Percentiles rank a stretch among this genome's conserved stretches.
These are phyloP conservation scores for Anoplolepis gracilipes DNA, from an alignment of 1,140 invertebrate genomes.

Conservation along the genomic window DNA sequence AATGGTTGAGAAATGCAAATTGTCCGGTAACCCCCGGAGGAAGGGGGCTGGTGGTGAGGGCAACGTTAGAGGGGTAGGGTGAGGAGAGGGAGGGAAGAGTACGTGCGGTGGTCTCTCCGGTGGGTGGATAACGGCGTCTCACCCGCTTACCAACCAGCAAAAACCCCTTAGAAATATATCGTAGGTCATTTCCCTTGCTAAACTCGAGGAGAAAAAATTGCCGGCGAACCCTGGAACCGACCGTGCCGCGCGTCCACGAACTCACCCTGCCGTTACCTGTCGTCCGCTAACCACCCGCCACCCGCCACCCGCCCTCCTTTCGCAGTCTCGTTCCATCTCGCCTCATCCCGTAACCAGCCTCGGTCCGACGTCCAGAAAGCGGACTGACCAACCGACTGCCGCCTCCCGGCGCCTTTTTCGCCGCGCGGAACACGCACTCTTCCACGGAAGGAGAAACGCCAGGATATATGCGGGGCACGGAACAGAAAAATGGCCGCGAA, in stretches of 20 bases:
- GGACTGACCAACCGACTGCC: constrained; percentile 67
- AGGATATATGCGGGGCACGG: constrained; percentile 69
- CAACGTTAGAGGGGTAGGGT: not conserved
- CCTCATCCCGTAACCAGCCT: constrained; percentile 49
- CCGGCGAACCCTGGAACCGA: constrained; percentile 73
- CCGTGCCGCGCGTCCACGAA: constrained; percentile 65
- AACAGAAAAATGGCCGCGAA: constrained; percentile 75
- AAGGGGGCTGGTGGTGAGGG: constrained; percentile 12
- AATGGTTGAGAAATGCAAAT: constrained; percentile 85
- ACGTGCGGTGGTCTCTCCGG: constrained; percentile 50
- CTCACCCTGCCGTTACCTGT: constrained; percentile 43
- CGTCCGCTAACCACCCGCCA: constrained; percentile 18
- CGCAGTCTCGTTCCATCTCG: constrained; percentile 50
- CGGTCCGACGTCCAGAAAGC: constrained; percentile 64
- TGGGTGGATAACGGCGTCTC: constrained; percentile 78
- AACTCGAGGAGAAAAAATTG: constrained; percentile 81
- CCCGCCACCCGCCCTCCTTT: not conserved
- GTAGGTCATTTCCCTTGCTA: constrained; percentile 84
- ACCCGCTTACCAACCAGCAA: constrained; percentile 75
- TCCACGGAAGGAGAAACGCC: constrained; percentile 67
- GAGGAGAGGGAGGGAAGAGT: constrained; percentile 5
- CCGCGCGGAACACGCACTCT: constrained; percentile 65
- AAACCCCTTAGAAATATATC: constrained; percentile 84
- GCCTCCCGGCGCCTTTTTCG: constrained; percentile 72
- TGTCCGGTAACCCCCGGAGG: constrained; percentile 75